Conservation (phyloP, 2,113 vertebrate species). For the Etheostoma spectabile region DNA sequence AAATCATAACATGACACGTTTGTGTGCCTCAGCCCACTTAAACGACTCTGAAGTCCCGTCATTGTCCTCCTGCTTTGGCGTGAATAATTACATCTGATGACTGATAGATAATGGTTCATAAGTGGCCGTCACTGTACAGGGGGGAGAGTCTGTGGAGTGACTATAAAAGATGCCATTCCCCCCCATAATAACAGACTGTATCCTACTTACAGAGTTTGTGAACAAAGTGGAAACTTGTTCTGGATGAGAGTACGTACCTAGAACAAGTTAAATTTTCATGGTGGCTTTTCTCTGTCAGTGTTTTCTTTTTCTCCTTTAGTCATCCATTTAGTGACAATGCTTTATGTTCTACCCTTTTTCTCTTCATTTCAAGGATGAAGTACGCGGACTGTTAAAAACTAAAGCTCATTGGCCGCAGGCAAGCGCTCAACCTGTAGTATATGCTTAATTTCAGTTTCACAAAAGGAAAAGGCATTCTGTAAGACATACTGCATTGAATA, state of each 20-base stretch:
- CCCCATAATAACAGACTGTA: conserved; percentile 47
- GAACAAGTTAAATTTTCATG: conserved; percentile 56
- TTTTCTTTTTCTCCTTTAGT: conserved; percentile 44
- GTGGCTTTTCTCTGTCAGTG: conserved; percentile 41
- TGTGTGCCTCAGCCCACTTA: no score
- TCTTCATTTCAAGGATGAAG: conserved; percentile 92
- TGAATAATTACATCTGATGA: conserved; percentile 25
- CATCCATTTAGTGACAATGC: conserved; percentile 48
- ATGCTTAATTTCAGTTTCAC: conserved; percentile 1
- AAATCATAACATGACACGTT: no score
- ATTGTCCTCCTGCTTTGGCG: conserved; percentile 16
- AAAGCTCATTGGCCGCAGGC: conserved; percentile 99
- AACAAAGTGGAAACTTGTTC: conserved; percentile 31
- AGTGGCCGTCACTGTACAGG: conserved; percentile 32
- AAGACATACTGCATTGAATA: background rate
- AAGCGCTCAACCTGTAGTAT: conserved; percentile 97
- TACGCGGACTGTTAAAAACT: conserved; percentile 98
- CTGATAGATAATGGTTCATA: conserved; percentile 35
- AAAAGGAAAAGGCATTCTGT: background rate
- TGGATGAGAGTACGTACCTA: conserved; percentile 50
- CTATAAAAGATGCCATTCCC: background rate
- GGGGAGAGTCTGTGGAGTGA: background rate
- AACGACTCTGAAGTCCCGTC: no score
- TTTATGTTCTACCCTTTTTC: conserved; percentile 1
- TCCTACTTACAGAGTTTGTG: conserved; percentile 34